Evolutionary conservation across 1,140 invertebrate genomes (phyloP).

Genomic region (Leptinotarsa lineolata): DNA sequence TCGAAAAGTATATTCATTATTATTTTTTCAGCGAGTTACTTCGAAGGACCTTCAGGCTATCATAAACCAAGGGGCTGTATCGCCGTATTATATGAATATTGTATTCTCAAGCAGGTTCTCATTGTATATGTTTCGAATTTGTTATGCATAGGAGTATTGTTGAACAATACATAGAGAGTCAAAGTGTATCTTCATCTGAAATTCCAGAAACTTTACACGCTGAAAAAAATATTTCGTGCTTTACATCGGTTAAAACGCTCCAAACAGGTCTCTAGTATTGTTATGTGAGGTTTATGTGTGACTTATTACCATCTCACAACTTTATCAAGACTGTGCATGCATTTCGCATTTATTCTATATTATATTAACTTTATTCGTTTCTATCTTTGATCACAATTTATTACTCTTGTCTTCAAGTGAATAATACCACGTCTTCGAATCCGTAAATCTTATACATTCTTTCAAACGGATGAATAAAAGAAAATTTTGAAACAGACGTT

Average conservation of each 20-base stretch:
- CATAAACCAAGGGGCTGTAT: not conserved
- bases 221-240: conserved; percentile 43
- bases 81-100: conserved; percentile 8
- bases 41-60: not conserved
- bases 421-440: not conserved
- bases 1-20: too few species aligned
- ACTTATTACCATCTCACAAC: conserved; percentile 36
- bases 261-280: conserved; percentile 36
- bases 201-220: conserved; percentile 41
- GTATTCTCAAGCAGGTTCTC: conserved; percentile 16
- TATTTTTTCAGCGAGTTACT: too few species aligned
- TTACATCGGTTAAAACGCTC: conserved; percentile 42
- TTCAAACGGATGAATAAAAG: not conserved
- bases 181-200: conserved; percentile 51
- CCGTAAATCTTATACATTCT: not conserved
- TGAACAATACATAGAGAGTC: conserved; percentile 46
- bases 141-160: conserved; percentile 48
- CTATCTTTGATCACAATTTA: conserved; percentile 8
- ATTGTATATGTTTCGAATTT: conserved; percentile 36
- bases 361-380: conserved; percentile 7
- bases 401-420: not conserved
- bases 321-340: conserved; percentile 35
- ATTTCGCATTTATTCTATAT: conserved; percentile 23
- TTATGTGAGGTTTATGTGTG: conserved; percentile 36
- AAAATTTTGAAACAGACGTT: not conserved